Evolutionary conservation across 2,888 invertebrate species (phyloP), one percentile per base, ranked within the genome.

Genomic region (Ferrisia virgata): DNA sequence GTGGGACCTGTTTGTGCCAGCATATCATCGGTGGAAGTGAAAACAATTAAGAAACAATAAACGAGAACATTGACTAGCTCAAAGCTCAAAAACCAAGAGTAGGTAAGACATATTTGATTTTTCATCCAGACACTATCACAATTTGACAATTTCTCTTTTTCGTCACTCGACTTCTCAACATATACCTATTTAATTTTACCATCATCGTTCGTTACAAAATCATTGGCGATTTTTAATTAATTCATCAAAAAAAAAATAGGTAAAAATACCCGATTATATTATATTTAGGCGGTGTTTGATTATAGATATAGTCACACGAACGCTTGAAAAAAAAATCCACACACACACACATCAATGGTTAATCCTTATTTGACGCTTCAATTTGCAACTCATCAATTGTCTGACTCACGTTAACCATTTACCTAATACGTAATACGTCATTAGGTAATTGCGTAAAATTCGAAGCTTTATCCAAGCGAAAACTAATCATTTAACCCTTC

Each of bases 361-460:
- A 47, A 47, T 47, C 47, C 47, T 1, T 5, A 47, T 47, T 64
- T 64, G 58, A 64, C 58, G 58, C 25, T 64, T 64, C 58, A 64
- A 64, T 64, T 64, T 64, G 58, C 58, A 64, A 64, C 58, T 64
- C 58, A 64, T 64, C 58, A 64, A 64, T 64, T 64, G 58, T 64
- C 58, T 58, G 58, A 58, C 25, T 64, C 25, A 64, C 28, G 58
- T 64, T 64, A 64, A 64, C 58, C 58, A 64, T 64, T 64, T 64
- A 47, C 47, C 47, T 36, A n/a, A n/a, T 39, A 39, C 39, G 8
- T 64, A 64, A 64, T 64, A 64, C 58, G 58, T 64, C 58, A 64
- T 64, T 64, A 64, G 58, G 58, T 64, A 64, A 64, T 64, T 64
- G 58, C 58, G 58, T 64, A 64, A 64, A 64, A 64, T 64, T 64